A percentile compares a stretch with the other conserved stretches of the same genome.
Evolutionary conservation across 2,888 invertebrate species (phyloP).

Genomic region (Hypercompe scribonia): DNA sequence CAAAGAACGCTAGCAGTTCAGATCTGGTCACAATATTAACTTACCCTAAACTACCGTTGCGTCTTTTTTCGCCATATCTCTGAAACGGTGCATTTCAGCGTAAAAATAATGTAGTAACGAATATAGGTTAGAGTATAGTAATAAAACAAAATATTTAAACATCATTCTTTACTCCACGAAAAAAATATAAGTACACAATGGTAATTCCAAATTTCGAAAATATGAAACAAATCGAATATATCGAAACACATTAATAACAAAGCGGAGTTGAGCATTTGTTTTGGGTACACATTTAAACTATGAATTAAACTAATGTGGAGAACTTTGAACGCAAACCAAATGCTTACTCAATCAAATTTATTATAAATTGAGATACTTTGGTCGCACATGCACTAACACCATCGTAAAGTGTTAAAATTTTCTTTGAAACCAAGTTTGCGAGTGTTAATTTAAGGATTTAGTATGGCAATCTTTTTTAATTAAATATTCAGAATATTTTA

Average conservation of each 20-base stretch:
- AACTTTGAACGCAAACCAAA: neutral
- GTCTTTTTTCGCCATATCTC: too few relatives aligned
- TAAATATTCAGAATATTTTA: neutral
- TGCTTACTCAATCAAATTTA: neutral
- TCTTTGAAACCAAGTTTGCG: neutral
- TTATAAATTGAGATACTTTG: neutral
- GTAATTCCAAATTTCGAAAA: slow-evolving; percentile 35
- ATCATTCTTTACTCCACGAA: slow-evolving; percentile 74
- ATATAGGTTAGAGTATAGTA: neutral
- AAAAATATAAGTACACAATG: slow-evolving; percentile 62
- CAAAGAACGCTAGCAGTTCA: too few relatives aligned
- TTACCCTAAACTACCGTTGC: too few relatives aligned
- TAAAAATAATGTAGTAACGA: neutral
- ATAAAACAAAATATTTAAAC: slow-evolving; percentile 58
- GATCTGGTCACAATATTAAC: too few relatives aligned
- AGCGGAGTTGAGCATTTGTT: neutral
- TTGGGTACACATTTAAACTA: neutral
- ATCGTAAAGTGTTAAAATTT: neutral
- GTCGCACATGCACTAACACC: neutral
- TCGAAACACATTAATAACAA: neutral
- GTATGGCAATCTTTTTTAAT: neutral
- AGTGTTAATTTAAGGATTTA: neutral
- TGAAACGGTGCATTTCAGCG: too few relatives aligned
- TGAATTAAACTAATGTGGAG: neutral
- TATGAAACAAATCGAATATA: slow-evolving; percentile 5